Conservation (phyloP, 2,888 invertebrate species). For the Antheraea yamamai region DNA sequence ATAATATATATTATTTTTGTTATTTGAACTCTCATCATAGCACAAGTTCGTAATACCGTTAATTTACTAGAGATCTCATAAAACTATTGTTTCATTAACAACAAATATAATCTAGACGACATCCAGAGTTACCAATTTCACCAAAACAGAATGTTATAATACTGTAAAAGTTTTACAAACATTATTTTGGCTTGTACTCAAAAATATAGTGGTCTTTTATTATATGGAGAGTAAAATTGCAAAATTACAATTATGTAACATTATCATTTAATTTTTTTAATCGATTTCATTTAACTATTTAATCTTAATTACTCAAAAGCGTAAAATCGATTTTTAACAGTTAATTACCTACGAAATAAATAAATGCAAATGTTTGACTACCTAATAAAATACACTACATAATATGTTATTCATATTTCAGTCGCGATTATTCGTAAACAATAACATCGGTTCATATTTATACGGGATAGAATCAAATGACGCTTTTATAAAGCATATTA, state of each 20-base stretch:
- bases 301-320: background rate
- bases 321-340: background rate
- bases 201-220: background rate
- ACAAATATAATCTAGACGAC: constrained; percentile 8
- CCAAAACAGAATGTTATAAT: background rate
- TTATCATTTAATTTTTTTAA: background rate
- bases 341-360: background rate
- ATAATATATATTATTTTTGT: constrained; percentile 36
- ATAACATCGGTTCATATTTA: background rate
- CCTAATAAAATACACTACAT: background rate
- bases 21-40: constrained; percentile 44
- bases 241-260: background rate
- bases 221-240: background rate
- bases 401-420: background rate
- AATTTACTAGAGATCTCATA: constrained; percentile 16
- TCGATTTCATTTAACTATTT: background rate
- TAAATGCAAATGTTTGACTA: constrained; percentile 19
- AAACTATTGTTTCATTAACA: constrained; percentile 7
- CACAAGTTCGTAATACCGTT: constrained; percentile 34
- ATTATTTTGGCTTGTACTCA: background rate
- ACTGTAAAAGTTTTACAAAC: constrained; percentile 1
- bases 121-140: background rate
- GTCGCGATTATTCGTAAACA: background rate
- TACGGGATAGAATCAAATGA: background rate
- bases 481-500: constrained; percentile 20